phyloP scores from a whole-genome alignment of 2,113 vertebrate genomes.

The Myrmecophaga tridactyla region DNA sequence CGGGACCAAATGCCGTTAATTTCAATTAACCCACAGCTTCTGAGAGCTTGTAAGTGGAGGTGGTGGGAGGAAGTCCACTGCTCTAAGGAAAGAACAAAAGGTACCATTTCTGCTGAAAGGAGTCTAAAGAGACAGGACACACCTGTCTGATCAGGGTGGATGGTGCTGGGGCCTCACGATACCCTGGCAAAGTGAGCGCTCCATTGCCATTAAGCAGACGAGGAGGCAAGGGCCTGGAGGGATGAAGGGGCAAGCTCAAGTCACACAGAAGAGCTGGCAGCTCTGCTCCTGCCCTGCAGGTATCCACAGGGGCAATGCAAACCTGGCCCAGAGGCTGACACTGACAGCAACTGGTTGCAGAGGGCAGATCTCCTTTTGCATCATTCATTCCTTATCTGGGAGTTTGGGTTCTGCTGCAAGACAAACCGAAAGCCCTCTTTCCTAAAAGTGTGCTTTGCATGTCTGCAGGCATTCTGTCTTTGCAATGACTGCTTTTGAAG shows the following conservation, averaged over 20 bases:
- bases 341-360: not conserved
- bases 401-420: not conserved
- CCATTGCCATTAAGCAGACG: not conserved
- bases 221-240: no score
- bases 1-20: not conserved
- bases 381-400: fast-evolving
- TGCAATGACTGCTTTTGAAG: not conserved
- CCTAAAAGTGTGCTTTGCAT: not conserved
- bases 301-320: not conserved
- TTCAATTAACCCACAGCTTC: not conserved
- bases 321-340: not conserved
- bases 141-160: not conserved
- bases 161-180: not conserved
- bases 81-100: not conserved
- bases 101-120: not conserved
- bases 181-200: not conserved
- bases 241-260: not conserved
- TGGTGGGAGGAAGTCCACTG: not conserved
- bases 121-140: not conserved
- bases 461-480: not conserved
- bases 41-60: fast-evolving
- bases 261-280: not conserved
- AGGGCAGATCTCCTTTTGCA: not conserved
- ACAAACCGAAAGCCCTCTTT: not conserved
- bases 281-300: no score